Evolutionary conservation across 2,797 vertebrate genomes (phyloP), one percentile per base, ranked within the genome.

Genomic region (Poecilia wingei): DNA sequence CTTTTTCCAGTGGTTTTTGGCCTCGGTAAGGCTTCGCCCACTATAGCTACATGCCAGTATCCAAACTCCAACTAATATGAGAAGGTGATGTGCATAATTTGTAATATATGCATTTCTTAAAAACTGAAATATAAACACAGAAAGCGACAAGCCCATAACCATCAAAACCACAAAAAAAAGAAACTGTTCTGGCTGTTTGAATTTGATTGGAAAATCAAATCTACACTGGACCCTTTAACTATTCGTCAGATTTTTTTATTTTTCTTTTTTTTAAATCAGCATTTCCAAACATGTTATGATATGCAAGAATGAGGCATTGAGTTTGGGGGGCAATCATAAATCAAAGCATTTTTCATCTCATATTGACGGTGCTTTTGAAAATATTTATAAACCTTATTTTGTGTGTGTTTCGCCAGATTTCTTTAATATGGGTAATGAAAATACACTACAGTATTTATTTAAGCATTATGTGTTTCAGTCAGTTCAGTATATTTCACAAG

Each of bases 41-140:
- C 82, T 87, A 2, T 84, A 83, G 87, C 86, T 78, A 79, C 89
- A 86, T 78, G 87, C 89, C 90, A 89, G 85, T 83, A 85, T 93
- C 93, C 93, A 93, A 89, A 86, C 87, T 81, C 36, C 6, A 22
- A 10, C 92, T 91, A 94, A 95, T 87, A 92, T 86, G 87, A 95
- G 92, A 94, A 95, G 91, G 89, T 94, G 93, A 95, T 95, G 90
- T 93, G 93, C 91, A 93, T 94, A 94, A 95, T 95, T 95, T 94
- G 91, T 93, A 91, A 91, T 93, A 93, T 92, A 94, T 93, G 47
- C 6, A 73, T 43, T 74, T 43, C n/a, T 22, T 28, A 46, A 75
- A 61, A 45, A 31, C 82, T 86, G 88, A 91, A 93, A 92, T 87
- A 91, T 93, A 93, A 95, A 93, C 87, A 93, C 78, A 75, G 88